A percentile compares a stretch with the other conserved stretches of the same genome.
These are phyloP conservation scores for Psammodynastes pulverulentus DNA, from an alignment of 2,113 vertebrate genomes.

Conservation along the genomic window DNA sequence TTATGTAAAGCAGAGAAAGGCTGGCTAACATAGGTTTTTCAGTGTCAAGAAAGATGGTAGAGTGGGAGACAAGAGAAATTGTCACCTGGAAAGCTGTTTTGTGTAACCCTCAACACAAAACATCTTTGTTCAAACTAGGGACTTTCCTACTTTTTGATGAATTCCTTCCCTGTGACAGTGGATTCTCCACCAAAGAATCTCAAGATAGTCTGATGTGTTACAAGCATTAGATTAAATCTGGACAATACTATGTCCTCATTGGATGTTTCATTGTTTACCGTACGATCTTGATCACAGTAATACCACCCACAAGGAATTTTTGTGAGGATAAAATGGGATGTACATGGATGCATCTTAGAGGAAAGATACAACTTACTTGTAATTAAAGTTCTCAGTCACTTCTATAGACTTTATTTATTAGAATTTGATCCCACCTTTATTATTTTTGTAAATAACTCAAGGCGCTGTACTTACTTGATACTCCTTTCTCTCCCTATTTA, in stretches of 20 bases:
- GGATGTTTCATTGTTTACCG: not conserved
- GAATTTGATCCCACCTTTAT: not conserved
- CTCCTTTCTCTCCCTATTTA: not conserved
- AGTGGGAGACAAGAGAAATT: not conserved
- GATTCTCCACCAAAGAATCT: not conserved
- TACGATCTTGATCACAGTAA: not conserved
- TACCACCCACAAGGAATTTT: not conserved
- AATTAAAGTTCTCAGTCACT: not conserved
- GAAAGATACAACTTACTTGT: not conserved
- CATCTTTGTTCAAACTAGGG: not conserved
- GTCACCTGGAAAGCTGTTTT: not conserved
- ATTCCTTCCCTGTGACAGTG: not conserved
- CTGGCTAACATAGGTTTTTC: not conserved
- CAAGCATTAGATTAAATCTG: not conserved
- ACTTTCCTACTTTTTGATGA: not conserved
- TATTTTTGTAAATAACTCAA: not conserved
- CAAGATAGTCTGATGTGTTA: not conserved
- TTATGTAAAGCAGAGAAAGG: not conserved
- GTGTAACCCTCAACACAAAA: not conserved
- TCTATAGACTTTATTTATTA: not conserved
- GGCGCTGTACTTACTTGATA: not conserved
- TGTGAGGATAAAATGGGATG: not conserved
- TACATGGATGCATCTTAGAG: not conserved
- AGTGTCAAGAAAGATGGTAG: not conserved
- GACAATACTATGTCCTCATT: not conserved